phyloP scores from a whole-genome alignment of 1,140 invertebrate genomes.

The Lamellibrachia luymesi region DNA sequence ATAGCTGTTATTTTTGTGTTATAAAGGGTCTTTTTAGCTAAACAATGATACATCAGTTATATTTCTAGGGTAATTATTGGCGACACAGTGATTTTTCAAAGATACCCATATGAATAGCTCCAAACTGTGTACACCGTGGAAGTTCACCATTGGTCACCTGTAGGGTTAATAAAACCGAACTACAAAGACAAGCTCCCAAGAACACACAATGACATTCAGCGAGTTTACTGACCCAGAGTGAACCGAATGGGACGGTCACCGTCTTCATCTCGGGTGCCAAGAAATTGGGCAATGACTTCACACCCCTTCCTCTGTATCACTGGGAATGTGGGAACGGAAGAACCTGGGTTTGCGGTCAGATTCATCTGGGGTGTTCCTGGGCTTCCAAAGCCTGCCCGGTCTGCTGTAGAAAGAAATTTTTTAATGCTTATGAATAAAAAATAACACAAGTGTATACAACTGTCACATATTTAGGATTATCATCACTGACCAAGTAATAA shows the following conservation, averaged over 20 bases:
- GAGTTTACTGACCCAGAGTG: not conserved
- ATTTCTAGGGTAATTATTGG: no score
- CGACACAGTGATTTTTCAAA: no score
- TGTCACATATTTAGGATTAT: no score
- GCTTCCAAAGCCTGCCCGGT: conserved; percentile 29
- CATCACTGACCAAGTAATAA: not conserved
- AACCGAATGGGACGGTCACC: not conserved
- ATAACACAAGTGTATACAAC: not conserved
- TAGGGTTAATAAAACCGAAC: no score
- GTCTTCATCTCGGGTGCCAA: conserved; percentile 24
- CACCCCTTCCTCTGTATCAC: conserved; percentile 37
- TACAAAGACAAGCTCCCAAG: no score
- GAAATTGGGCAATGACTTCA: conserved; percentile 39
- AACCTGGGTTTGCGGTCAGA: conserved; percentile 22
- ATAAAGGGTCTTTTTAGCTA: no score
- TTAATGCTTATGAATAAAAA: not conserved
- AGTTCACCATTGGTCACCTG: no score
- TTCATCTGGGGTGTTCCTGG: conserved; percentile 35
- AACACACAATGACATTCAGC: no score
- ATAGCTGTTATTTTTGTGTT: no score
- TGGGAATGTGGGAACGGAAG: conserved; percentile 28
- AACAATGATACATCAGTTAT: no score
- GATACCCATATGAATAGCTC: no score
- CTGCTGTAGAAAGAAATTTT: not conserved
- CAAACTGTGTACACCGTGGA: no score